These are phyloP conservation scores for Enteromius thamalakanensis DNA, from an alignment of 2,797 vertebrate species.

Conservation along the genomic window DNA sequence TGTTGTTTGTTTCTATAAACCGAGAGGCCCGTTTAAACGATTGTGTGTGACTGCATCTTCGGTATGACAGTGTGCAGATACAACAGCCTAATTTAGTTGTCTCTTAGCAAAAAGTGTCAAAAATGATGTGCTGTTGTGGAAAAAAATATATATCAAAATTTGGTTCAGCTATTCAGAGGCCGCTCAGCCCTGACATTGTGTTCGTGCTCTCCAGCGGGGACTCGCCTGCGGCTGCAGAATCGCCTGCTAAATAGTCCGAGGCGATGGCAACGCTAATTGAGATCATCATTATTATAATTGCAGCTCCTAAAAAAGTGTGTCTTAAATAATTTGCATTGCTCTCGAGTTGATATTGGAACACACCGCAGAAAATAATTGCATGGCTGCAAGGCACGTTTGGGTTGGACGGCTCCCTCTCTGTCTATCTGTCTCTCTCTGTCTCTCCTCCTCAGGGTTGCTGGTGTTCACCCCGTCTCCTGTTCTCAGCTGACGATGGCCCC, in stretches of 20 bases:
- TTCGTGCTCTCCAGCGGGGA: conserved; percentile 72
- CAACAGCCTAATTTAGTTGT: conserved; percentile 5
- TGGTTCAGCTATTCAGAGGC: conserved; percentile 44
- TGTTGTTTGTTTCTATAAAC: background rate
- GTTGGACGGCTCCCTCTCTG: conserved; percentile 60
- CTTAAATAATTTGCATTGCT: conserved; percentile 88
- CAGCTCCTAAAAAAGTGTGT: conserved; percentile 80
- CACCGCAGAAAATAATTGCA: conserved; percentile 83
- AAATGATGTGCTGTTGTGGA: background rate
- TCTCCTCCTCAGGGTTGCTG: conserved; percentile 47
- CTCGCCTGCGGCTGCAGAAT: conserved; percentile 78
- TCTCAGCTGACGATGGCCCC: conserved; percentile 49
- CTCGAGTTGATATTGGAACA: conserved; percentile 83
- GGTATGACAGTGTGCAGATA: background rate
- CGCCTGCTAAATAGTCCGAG: conserved; percentile 83
- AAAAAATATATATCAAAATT: background rate
- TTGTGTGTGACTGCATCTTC: background rate
- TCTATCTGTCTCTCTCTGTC: conserved; percentile 40
- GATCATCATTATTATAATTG: conserved; percentile 89
- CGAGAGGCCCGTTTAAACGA: background rate
- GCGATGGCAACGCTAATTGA: conserved; percentile 85
- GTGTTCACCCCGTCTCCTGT: conserved; percentile 34
- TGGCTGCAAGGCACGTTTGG: conserved; percentile 78
- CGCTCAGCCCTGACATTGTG: conserved; percentile 72
- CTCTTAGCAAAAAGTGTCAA: background rate